Conservation (phyloP, 2,888 invertebrate genomes). For the Cephus rjabovi region DNA sequence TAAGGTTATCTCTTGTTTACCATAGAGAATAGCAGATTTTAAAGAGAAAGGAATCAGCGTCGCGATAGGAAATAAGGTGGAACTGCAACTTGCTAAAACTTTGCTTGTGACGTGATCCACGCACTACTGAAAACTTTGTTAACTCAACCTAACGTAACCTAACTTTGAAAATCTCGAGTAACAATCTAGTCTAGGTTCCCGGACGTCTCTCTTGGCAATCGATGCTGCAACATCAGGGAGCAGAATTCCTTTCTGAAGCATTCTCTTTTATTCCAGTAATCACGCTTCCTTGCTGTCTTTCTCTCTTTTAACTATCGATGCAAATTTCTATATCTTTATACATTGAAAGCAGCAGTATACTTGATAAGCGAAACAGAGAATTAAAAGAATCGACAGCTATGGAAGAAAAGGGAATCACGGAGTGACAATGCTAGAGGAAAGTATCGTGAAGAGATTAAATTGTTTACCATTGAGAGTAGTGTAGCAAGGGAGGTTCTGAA, state of each 20-base stretch:
- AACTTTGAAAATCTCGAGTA: not conserved
- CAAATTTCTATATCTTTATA: not conserved
- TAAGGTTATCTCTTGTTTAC: not conserved
- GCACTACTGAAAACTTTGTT: not conserved
- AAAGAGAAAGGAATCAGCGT: not conserved
- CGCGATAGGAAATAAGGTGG: not conserved
- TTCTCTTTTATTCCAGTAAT: not conserved
- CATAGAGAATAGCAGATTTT: not conserved
- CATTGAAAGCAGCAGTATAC: not conserved
- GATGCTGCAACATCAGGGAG: not conserved
- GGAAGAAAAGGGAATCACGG: not conserved
- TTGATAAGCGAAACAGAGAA: not conserved
- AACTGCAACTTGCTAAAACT: not conserved
- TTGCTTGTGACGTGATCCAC: not conserved
- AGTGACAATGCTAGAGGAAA: not conserved
- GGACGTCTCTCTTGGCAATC: not conserved
- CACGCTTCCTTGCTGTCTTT: not conserved
- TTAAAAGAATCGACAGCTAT: not conserved
- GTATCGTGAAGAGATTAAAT: not conserved
- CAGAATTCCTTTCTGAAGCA: not conserved
- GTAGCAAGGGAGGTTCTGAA: too few species aligned
- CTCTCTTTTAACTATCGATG: not conserved
- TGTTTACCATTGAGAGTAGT: not conserved
- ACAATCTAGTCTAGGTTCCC: not conserved
- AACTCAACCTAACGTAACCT: not conserved